Percentiles rank a stretch among this genome's conserved stretches.
phyloP scores from a whole-genome alignment of 2,797 vertebrate genomes.

The Gastrophryne carolinensis region DNA sequence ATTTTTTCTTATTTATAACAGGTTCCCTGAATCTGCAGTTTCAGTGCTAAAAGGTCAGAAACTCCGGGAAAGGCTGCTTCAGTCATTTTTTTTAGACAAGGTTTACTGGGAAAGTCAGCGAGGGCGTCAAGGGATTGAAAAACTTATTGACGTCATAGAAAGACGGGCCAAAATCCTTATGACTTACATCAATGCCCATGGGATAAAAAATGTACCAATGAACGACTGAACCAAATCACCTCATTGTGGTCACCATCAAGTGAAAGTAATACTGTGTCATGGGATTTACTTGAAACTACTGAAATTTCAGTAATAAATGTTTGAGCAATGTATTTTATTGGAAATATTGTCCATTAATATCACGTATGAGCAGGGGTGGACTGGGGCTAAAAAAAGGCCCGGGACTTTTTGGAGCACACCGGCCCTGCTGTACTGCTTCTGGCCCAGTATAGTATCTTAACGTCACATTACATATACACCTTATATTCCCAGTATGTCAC shows the following conservation, averaged over 20 bases:
- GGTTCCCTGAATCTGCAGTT: slow-evolving; percentile 86
- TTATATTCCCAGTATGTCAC: too few relatives aligned
- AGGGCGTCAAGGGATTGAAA: slow-evolving; percentile 89
- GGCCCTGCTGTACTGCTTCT: too few relatives aligned
- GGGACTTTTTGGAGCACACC: too few relatives aligned
- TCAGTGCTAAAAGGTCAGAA: slow-evolving; percentile 81
- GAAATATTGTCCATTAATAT: background rate
- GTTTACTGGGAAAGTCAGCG: slow-evolving; percentile 95
- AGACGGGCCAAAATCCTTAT: slow-evolving; percentile 84
- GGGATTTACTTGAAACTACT: slow-evolving; percentile 7
- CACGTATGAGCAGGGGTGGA: too few relatives aligned
- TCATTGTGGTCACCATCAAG: background rate
- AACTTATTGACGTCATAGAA: slow-evolving; percentile 91
- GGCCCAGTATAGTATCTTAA: too few relatives aligned
- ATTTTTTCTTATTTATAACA: slow-evolving; percentile 53
- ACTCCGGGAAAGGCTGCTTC: slow-evolving; percentile 89
- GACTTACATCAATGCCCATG: slow-evolving; percentile 89
- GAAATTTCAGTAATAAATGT: background rate
- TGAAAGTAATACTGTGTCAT: background rate
- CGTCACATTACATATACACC: too few relatives aligned
- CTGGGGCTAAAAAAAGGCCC: too few relatives aligned
- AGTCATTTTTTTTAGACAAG: slow-evolving; percentile 92
- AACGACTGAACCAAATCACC: slow-evolving; percentile 66
- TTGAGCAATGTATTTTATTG: background rate
- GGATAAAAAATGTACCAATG: slow-evolving; percentile 80